Conservation (phyloP, 2,888 invertebrate species). For the Calameuta pallipes region DNA sequence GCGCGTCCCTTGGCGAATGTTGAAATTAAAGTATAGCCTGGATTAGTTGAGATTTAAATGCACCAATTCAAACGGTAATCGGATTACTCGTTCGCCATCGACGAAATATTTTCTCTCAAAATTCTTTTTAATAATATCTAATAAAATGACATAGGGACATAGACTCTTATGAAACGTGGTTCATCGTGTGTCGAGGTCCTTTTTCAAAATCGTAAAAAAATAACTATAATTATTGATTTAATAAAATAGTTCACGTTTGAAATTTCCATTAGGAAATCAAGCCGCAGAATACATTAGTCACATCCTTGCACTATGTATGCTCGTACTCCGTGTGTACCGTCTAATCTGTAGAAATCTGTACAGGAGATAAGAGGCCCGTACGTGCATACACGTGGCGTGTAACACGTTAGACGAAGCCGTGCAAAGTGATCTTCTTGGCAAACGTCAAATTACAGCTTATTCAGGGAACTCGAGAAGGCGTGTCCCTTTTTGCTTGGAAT, state of each 20-base stretch:
- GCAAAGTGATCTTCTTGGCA: not conserved
- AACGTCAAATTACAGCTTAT: not conserved
- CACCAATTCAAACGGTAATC: too few species aligned
- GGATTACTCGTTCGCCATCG: too few species aligned
- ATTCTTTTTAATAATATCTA: too few species aligned
- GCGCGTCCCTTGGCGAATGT: too few species aligned
- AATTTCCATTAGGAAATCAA: not conserved
- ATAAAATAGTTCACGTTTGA: not conserved
- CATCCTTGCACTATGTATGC: not conserved
- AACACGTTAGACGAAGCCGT: not conserved
- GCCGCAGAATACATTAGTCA: not conserved
- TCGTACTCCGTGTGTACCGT: not conserved
- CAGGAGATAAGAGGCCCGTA: not conserved
- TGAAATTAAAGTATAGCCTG: too few species aligned
- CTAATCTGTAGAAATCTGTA: not conserved
- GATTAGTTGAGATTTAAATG: too few species aligned
- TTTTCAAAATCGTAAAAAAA: not conserved
- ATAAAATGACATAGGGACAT: too few species aligned
- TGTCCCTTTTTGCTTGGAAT: not conserved
- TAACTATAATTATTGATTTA: not conserved
- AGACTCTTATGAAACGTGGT: not conserved
- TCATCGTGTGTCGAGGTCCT: not conserved
- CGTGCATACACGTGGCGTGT: not conserved
- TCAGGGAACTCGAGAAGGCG: constrained; percentile 4
- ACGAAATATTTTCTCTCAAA: too few species aligned